Conservation (phyloP, 1,140 invertebrate species). For the Leptonema lineaticorne region DNA sequence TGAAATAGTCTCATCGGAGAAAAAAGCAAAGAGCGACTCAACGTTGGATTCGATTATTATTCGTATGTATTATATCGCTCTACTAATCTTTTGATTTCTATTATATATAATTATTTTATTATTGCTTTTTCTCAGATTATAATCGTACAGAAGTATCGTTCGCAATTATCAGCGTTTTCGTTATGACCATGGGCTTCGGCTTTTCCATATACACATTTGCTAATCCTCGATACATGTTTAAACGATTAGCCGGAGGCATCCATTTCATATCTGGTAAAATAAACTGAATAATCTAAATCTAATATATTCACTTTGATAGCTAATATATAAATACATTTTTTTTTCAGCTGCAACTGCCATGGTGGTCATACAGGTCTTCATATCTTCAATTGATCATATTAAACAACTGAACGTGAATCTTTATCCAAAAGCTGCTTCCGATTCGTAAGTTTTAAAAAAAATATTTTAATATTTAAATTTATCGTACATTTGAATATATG, state of each 20-base stretch:
- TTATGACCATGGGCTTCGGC: conserved; percentile 77
- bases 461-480: too few relatives aligned
- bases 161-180: conserved; percentile 75
- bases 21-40: conserved; percentile 55
- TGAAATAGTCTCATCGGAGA: conserved; percentile 60
- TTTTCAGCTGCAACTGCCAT: conserved; percentile 67
- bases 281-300: conserved; percentile 5
- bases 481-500: too few relatives aligned
- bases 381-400: conserved; percentile 71
- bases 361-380: conserved; percentile 79
- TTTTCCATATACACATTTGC: conserved; percentile 85
- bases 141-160: conserved; percentile 81
- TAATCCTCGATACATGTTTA: conserved; percentile 87
- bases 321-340: too few relatives aligned
- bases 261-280: conserved; percentile 79
- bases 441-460: conserved; percentile 55
- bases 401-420: conserved; percentile 64
- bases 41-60: conserved; percentile 59
- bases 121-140: conserved; percentile 67
- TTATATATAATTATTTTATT: not conserved
- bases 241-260: conserved; percentile 79
- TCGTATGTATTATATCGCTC: conserved; percentile 52
- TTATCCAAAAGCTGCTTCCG: conserved; percentile 67
- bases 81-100: not conserved
- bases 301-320: not conserved